Evolutionary conservation across 2,888 invertebrate species (phyloP), one percentile per base, ranked within the genome.

Genomic region (Helleia helle): DNA sequence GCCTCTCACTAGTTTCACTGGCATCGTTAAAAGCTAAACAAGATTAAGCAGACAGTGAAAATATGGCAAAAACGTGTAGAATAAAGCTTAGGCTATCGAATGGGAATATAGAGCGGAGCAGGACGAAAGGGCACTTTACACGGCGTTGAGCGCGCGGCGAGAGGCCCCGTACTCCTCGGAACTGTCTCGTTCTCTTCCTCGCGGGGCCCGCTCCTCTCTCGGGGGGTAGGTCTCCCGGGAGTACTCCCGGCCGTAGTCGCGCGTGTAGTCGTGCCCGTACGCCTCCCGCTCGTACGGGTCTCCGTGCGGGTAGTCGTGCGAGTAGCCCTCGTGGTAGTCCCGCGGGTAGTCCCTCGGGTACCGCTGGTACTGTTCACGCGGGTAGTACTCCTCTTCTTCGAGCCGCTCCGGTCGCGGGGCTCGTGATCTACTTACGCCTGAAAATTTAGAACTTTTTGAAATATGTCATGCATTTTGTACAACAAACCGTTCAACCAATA

Each of bases 111-210:
- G 30, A 39, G 44, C 44, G 41, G 47, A 38, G 24, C 40, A 28
- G 36, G 31, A 18, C 38, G 9, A 27, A 15, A 22, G 38, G 30
- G 31, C 38, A 66, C 66, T 74, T 89, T 91, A 92, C 75, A 92
- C 91, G 71, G 91, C 91, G 79, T 91, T 91, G 59, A 91, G 88
- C 56, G 90, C 90, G 62, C 91, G 87, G 47, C 91, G 86, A 56
- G 91, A 89, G 28, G 90, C 86, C 48, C 87, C 88, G 71, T 89
- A 87, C 58, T 87, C 87, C 56, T 86, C 87, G 44, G 79, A 71
- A 42, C 73, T 69, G 41, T 74, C 76, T 28, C 76, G 71, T 40
- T 79, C 69, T 60, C 86, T 69, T 60, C 70, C 43, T 56, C 75
- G 57, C 66, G 59, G 59, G 62, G 62, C 72, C 17, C 80, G 77